Evolutionary conservation across 2,797 vertebrate genomes (phyloP).

Genomic region (Sebastes reedi): DNA sequence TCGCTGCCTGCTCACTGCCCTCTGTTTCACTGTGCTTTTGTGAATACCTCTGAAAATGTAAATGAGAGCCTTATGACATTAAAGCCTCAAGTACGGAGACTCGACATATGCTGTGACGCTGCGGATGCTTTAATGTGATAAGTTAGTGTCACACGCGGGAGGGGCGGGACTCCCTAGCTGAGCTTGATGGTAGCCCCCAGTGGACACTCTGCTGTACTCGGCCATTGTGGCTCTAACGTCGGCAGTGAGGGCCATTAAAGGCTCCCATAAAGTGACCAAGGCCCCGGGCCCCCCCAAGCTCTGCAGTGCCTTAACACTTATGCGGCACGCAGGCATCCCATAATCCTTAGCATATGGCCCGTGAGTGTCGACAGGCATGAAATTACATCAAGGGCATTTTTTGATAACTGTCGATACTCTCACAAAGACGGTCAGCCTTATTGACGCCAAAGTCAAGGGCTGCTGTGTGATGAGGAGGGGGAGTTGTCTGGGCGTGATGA

Average conservation of each 20-base stretch:
- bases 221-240: constrained; percentile 54
- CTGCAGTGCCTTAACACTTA: constrained; percentile 67
- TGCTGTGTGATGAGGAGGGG: constrained; percentile 53
- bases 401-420: constrained; percentile 95
- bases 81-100: constrained; percentile 49
- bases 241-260: constrained; percentile 65
- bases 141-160: constrained; percentile 66
- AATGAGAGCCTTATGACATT: constrained; percentile 64
- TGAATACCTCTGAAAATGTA: constrained; percentile 61
- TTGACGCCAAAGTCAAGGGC: constrained; percentile 88
- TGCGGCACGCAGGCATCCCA: constrained; percentile 77
- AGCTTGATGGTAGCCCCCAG: constrained; percentile 69
- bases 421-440: constrained; percentile 88
- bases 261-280: constrained; percentile 72
- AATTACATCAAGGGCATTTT: constrained; percentile 98
- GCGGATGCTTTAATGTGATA: constrained; percentile 64
- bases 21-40: constrained; percentile 61
- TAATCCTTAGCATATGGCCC: constrained; percentile 87
- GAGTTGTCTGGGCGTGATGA: constrained; percentile 71
- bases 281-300: constrained; percentile 61
- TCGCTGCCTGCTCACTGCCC: constrained; percentile 43
- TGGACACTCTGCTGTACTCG: constrained; percentile 69
- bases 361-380: constrained; percentile 89
- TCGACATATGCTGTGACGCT: constrained; percentile 73
- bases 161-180: constrained; percentile 60